phyloP scores from a whole-genome alignment of 2,888 invertebrate species.

The Pimpla rufipes region DNA sequence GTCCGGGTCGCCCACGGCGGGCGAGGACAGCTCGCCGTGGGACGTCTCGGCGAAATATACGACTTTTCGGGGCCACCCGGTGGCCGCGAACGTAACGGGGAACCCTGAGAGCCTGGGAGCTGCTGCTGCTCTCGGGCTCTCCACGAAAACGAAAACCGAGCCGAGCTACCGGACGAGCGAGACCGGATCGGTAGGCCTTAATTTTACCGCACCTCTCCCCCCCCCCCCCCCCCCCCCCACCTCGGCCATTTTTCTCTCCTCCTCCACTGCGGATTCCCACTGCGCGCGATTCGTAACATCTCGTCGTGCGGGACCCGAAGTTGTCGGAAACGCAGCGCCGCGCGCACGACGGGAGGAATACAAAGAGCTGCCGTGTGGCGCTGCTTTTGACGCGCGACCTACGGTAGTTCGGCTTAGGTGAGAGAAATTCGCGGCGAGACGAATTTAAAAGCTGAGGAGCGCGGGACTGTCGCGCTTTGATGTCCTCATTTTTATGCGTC shows the following conservation, averaged over 20 bases:
- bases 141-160: slow-evolving; percentile 60
- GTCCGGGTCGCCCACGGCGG: slow-evolving; percentile 78
- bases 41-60: slow-evolving; percentile 81
- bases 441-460: not conserved
- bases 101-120: slow-evolving; percentile 61
- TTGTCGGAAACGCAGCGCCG: not conserved
- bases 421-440: not conserved
- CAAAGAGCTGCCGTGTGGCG: no score
- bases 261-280: not conserved
- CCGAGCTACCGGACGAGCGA: slow-evolving; percentile 44
- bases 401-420: slow-evolving; percentile 2
- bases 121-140: no score
- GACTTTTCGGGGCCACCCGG: slow-evolving; percentile 81
- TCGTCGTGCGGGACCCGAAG: not conserved
- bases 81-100: slow-evolving; percentile 71
- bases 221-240: slow-evolving; percentile 37
- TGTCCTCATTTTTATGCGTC: not conserved
- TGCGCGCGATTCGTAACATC: slow-evolving; percentile 42
- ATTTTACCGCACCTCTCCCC: slow-evolving; percentile 63
- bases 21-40: slow-evolving; percentile 82
- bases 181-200: slow-evolving; percentile 66
- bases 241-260: slow-evolving; percentile 41
- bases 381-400: no score
- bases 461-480: not conserved
- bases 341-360: slow-evolving; percentile 25